phyloP scores from a whole-genome alignment of 2,888 invertebrate species.

The Microplitis deprimator region DNA sequence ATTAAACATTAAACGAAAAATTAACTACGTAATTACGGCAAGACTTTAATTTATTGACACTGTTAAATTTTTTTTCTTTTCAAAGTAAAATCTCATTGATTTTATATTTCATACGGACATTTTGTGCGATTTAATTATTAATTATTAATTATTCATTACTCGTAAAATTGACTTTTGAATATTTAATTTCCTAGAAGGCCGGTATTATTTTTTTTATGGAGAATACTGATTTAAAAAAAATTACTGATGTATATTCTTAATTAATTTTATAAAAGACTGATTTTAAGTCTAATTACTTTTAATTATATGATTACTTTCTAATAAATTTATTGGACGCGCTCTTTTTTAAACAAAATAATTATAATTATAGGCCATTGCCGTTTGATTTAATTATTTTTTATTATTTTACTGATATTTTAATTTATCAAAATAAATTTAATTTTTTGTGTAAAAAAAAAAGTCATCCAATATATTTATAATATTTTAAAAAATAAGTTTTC shows the following conservation, averaged over 20 bases:
- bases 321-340: constrained; percentile 25
- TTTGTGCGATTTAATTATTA: constrained; percentile 20
- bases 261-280: constrained; percentile 2
- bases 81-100: background rate
- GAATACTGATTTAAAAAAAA: background rate
- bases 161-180: background rate
- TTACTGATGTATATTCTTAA: background rate
- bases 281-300: too few species aligned
- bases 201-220: background rate
- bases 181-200: background rate
- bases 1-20: background rate
- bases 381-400: too few species aligned
- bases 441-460: too few species aligned
- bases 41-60: constrained; percentile 11
- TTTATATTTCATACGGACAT: background rate
- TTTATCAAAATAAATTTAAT: too few species aligned
- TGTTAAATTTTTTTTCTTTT: background rate
- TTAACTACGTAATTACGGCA: background rate
- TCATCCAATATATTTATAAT: too few species aligned
- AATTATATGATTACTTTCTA: background rate
- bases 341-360: background rate
- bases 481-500: too few species aligned
- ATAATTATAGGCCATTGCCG: too few species aligned
- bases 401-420: too few species aligned
- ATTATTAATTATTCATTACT: background rate